Evolutionary conservation across 2,113 vertebrate species (phyloP).

Genomic region (Phrynocephalus versicolor): DNA sequence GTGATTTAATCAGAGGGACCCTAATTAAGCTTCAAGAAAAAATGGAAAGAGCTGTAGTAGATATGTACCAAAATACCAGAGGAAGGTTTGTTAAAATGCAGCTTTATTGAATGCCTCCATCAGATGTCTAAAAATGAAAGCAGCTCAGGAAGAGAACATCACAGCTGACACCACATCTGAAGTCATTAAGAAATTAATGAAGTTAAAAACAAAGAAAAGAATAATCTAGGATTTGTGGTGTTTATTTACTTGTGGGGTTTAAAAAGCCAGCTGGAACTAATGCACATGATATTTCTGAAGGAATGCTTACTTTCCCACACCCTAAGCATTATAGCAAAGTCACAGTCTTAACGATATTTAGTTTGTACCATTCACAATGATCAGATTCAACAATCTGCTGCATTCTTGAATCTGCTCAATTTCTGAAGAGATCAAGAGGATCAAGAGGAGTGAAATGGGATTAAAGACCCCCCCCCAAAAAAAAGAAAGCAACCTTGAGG

Average conservation of each 20-base stretch:
- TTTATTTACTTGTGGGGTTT: neutral
- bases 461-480: too few species aligned
- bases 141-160: neutral
- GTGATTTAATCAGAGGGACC: neutral
- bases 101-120: neutral
- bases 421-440: neutral
- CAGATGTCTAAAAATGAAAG: conserved; percentile 10
- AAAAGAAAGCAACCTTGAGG: neutral
- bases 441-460: too few species aligned
- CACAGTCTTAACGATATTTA: neutral
- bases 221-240: neutral
- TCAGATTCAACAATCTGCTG: neutral
- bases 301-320: neutral
- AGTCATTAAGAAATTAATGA: neutral
- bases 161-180: neutral
- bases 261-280: neutral
- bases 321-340: neutral
- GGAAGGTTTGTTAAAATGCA: neutral
- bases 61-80: neutral
- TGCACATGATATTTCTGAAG: neutral
- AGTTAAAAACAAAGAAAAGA: neutral
- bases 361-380: neutral
- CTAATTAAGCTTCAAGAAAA: neutral
- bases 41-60: neutral
- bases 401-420: neutral